Evolutionary conservation across 2,113 vertebrate species (phyloP).

Genomic region (Herpetotheres cachinnans): DNA sequence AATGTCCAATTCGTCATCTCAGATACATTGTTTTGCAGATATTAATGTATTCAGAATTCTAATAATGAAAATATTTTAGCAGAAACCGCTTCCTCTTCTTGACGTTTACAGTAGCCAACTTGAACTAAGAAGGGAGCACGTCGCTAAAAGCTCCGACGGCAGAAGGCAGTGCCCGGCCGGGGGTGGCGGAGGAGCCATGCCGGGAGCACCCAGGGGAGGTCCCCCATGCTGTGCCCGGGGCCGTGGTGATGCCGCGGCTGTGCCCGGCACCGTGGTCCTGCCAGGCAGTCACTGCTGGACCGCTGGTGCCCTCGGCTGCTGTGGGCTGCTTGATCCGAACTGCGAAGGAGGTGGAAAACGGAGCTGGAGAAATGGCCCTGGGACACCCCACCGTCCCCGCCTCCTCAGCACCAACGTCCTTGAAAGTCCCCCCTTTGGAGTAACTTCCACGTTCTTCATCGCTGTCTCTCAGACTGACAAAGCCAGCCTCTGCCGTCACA

Average conservation of each 20-base stretch:
- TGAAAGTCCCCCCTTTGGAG: too few species aligned
- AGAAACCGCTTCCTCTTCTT: background rate
- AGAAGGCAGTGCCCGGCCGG: background rate
- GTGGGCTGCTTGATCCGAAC: background rate
- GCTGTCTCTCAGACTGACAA: background rate
- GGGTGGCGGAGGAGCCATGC: too few species aligned
- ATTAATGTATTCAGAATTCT: background rate
- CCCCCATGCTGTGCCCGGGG: too few species aligned
- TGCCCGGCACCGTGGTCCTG: background rate
- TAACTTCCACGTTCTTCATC: background rate
- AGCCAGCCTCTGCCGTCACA: background rate
- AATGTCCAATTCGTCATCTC: background rate
- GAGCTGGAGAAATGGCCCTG: background rate
- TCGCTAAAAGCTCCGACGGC: background rate
- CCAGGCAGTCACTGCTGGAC: background rate
- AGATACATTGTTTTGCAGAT: background rate
- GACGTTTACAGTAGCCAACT: background rate
- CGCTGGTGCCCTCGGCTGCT: background rate
- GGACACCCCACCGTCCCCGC: rapidly evolving
- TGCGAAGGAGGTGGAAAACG: rapidly evolving
- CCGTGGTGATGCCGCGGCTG: too few species aligned
- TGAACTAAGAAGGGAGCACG: background rate
- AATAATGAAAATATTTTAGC: background rate
- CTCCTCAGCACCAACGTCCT: background rate
- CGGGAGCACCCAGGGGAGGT: too few species aligned